Evolutionary conservation across 2,113 vertebrate genomes (phyloP).

Genomic region (Sciurus niger): DNA sequence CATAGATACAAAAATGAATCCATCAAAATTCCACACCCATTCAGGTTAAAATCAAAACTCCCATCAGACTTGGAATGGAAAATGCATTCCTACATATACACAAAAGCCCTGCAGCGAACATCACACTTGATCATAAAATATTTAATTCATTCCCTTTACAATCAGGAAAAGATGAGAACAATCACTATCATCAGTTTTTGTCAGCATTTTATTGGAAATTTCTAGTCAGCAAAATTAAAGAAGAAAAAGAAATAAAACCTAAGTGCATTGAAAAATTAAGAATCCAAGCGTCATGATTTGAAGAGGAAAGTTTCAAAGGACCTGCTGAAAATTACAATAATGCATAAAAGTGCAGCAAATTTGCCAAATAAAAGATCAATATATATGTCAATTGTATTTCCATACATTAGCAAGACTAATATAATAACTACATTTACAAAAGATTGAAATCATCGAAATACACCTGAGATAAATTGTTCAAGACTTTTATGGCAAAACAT

Average conservation of each 20-base stretch:
- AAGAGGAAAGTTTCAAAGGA: conserved; percentile 30
- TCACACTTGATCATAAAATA: conserved; percentile 36
- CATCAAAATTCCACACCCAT: conserved; percentile 31
- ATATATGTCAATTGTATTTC: background rate
- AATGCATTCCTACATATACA: conserved; percentile 19
- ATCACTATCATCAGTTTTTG: conserved; percentile 23
- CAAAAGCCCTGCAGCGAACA: conserved; percentile 24
- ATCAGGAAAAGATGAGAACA: conserved; percentile 21
- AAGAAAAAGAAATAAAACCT: conserved; percentile 54
- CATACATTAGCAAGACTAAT: background rate
- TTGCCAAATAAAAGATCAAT: background rate
- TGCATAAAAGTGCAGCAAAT: background rate
- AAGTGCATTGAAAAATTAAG: conserved; percentile 42
- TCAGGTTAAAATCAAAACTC: conserved; percentile 23
- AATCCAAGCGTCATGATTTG: conserved; percentile 32
- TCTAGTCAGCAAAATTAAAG: conserved; percentile 62
- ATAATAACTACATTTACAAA: background rate
- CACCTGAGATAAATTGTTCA: background rate
- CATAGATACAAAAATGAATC: conserved; percentile 36
- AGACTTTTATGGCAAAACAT: background rate
- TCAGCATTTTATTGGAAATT: conserved; percentile 58
- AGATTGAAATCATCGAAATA: conserved; percentile 16
- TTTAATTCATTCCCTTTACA: conserved; percentile 25
- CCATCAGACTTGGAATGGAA: conserved; percentile 42
- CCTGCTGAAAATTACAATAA: background rate